Conservation (phyloP, 2,113 vertebrate genomes). For the Fregetta grallaria region DNA sequence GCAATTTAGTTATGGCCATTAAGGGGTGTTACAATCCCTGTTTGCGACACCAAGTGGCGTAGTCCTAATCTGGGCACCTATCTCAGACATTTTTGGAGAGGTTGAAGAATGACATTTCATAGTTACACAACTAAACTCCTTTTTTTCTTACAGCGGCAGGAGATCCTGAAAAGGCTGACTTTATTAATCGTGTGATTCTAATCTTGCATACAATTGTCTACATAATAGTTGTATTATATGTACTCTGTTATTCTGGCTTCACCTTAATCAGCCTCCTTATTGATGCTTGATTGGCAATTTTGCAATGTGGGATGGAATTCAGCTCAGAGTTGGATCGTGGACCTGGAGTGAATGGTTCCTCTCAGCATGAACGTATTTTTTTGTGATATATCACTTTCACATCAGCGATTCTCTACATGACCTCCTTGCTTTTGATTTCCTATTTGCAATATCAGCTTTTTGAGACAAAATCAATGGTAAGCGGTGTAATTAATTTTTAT, state of each 20-base stretch:
- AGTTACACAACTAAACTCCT: not conserved
- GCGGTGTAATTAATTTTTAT: slow-evolving; percentile 53
- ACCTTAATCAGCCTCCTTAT: not conserved
- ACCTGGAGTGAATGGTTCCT: not conserved
- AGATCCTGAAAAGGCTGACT: not conserved
- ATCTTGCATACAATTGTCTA: not conserved
- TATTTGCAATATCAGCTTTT: slow-evolving; percentile 62
- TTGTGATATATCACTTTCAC: not conserved
- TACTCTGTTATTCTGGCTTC: not conserved
- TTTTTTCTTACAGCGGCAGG: not conserved
- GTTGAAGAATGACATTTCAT: not conserved
- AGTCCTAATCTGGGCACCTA: not conserved
- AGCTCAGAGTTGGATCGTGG: not conserved
- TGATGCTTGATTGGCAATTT: slow-evolving; percentile 12
- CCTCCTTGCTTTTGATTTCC: slow-evolving; percentile 52
- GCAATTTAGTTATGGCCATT: not conserved
- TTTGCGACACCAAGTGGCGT: not conserved
- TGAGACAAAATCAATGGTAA: slow-evolving; percentile 45
- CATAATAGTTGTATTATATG: not conserved
- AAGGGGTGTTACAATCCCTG: not conserved
- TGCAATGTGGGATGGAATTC: not conserved
- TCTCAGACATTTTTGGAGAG: not conserved
- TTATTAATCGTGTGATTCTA: not conserved
- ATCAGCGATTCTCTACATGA: not conserved
- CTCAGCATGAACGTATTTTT: not conserved